A percentile compares a stretch with the other conserved stretches of the same genome.
phyloP scores from a whole-genome alignment of 1,140 invertebrate species.

The Probaryconus sp. region DNA sequence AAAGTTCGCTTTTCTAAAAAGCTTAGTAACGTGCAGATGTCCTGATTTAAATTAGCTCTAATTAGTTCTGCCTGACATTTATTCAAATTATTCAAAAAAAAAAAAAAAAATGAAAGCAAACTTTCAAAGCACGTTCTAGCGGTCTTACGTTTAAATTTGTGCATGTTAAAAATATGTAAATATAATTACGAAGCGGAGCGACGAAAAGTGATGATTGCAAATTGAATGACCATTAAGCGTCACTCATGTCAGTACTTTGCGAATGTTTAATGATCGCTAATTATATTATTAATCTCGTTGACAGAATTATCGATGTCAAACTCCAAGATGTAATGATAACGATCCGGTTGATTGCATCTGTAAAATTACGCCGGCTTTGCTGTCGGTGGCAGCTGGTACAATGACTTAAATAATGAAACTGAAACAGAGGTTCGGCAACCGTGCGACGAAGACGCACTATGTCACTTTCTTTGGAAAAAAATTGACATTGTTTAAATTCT shows the following conservation, averaged over 20 bases:
- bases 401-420: no score
- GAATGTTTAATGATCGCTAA: constrained; percentile 40
- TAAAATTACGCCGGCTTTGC: constrained; percentile 34
- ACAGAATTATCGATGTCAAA: constrained; percentile 44
- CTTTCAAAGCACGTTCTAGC: no score
- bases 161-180: constrained; percentile 5
- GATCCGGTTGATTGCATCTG: constrained; percentile 22
- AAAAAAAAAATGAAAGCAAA: no score
- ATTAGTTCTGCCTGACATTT: no score
- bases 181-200: constrained; percentile 5
- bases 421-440: constrained; percentile 26
- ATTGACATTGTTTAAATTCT: constrained; percentile 32
- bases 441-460: constrained; percentile 4
- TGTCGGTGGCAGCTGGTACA: constrained; percentile 39
- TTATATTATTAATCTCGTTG: constrained; percentile 50
- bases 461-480: constrained; percentile 39
- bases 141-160: no score
- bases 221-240: constrained; percentile 9
- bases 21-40: no score
- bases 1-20: no score
- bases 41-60: no score
- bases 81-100: no score
- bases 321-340: constrained; percentile 25
- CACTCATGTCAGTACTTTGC: constrained; percentile 10
- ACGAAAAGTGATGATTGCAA: constrained; percentile 17